phyloP scores from a whole-genome alignment of 2,113 vertebrate genomes.

The Gracilinanus agilis region DNA sequence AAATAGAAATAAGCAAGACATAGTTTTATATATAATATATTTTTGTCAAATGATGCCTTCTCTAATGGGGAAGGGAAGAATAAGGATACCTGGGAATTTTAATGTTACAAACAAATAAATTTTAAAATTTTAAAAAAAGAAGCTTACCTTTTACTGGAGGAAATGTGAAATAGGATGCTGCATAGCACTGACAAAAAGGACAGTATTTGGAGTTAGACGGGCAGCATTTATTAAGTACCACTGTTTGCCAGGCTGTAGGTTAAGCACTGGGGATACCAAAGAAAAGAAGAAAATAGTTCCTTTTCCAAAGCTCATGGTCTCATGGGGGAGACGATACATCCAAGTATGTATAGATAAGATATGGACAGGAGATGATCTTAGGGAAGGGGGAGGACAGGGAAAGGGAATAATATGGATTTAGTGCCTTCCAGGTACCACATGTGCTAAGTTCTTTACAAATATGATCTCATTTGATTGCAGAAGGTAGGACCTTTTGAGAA shows the following conservation, averaged over 20 bases:
- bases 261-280: not conserved
- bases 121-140: too few relatives aligned
- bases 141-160: not conserved
- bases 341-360: not conserved
- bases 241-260: not conserved
- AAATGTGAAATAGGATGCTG: not conserved
- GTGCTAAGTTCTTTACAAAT: not conserved
- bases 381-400: not conserved
- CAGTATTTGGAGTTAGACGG: not conserved
- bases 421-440: not conserved
- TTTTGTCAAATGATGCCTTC: too few relatives aligned
- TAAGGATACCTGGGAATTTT: too few relatives aligned
- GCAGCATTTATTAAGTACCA: not conserved
- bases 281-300: not conserved
- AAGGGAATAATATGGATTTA: not conserved
- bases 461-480: not conserved
- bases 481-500: not conserved
- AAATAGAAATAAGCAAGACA: too few relatives aligned
- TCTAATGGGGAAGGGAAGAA: too few relatives aligned
- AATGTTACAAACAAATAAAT: too few relatives aligned
- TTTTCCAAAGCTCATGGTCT: not conserved
- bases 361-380: not conserved
- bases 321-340: not conserved
- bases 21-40: too few relatives aligned
- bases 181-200: not conserved